A percentile compares a stretch with the other conserved stretches of the same genome.
Evolutionary conservation across 2,113 vertebrate genomes (phyloP).

Genomic region (Hydrochoerus hydrochaeris): DNA sequence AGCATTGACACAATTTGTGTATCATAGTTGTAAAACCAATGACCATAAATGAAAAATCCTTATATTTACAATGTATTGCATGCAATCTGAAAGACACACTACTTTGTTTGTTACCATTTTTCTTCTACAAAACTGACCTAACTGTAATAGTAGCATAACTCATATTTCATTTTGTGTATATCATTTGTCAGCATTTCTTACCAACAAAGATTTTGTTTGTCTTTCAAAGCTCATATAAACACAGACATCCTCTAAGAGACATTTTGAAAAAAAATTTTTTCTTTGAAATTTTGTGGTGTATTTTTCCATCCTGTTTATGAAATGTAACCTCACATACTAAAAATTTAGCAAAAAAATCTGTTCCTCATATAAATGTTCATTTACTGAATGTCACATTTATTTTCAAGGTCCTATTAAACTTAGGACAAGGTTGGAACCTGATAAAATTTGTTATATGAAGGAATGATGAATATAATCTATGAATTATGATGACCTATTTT

Average conservation of each 20-base stretch:
- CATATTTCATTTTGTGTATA: not conserved
- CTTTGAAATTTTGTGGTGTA: not conserved
- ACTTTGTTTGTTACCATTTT: not conserved
- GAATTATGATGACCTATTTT: not conserved
- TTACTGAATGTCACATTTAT: not conserved
- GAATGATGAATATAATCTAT: not conserved
- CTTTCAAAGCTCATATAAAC: not conserved
- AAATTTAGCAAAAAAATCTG: not conserved
- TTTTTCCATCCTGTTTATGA: not conserved
- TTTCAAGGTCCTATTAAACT: not conserved
- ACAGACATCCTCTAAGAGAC: not conserved
- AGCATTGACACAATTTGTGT: not conserved
- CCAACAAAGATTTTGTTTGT: not conserved
- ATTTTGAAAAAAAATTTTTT: not conserved
- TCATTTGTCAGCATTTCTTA: not conserved
- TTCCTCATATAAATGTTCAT: not conserved
- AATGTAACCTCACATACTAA: not conserved
- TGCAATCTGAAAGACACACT: not conserved
- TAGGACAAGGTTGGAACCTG: not conserved
- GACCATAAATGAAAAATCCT: not conserved
- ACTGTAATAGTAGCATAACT: not conserved
- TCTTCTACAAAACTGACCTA: not conserved
- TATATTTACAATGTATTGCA: not conserved
- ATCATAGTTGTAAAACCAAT: not conserved
- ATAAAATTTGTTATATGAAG: not conserved